Base-by-base conservation (phyloP, 2,797 vertebrate genomes). In the Malacoraja senta region DNA sequence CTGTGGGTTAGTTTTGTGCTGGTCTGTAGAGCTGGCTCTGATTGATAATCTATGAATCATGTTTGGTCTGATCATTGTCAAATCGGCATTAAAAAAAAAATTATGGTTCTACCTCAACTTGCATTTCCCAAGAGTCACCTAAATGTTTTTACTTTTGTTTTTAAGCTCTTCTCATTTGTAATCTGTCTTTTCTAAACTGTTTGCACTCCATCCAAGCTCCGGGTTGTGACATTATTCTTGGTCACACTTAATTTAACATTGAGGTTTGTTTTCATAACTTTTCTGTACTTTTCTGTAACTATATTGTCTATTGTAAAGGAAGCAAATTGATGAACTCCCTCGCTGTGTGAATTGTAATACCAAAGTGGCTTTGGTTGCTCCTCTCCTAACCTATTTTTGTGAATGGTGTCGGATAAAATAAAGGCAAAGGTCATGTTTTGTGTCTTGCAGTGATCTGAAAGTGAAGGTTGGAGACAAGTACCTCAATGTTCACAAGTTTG, bases 401-500 rank as follows among this genome's bases (percentile, higher is more conserved):
- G 4, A 38, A 38, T 79, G 77, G 2, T 78, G 10, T 32, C 1
- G 13, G 58, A 24, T 15, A 15, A 13, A 84, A 53, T 32, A 17
- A 86, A 26, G 58, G 6, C 10, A 88, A 68, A 19, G 13, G 2
- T 32, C n/a, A 65, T n/a, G 8, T 84, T 84, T n/a, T 88, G 17
- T 29, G 44, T 88, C 38, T 24, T 91, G 65, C 95, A 99, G 99
- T 96, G 99, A 99, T 95, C 96, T 99, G 95, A 98, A 97, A 95
- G 98, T 99, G 95, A 98, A 98, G 94, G 97, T 99, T 91, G 97
- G 97, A 86, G 96, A 96, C 93, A 96, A 96, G 93, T 94, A 93
- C 88, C 96, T 99, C 95, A 96, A 92, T 4, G 98, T 98, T 94
- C 99, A 99, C 95, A 99, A 99, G 95, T 99, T 99, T 95, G 98